These are phyloP conservation scores for Exephanes ischioxanthus DNA, from an alignment of 2,888 invertebrate species.

Conservation along the genomic window DNA sequence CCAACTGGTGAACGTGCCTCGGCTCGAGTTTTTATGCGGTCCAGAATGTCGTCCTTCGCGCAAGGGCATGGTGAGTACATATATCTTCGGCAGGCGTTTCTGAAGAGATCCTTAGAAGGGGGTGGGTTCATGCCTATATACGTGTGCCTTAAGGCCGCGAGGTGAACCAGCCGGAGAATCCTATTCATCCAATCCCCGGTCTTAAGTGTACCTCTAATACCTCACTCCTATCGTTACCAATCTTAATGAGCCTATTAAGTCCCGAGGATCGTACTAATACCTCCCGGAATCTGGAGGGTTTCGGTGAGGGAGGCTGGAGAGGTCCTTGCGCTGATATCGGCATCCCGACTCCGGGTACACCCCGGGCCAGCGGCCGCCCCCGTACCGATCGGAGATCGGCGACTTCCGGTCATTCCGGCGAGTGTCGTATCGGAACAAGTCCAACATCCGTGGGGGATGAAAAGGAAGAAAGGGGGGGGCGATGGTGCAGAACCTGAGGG, in stretches of 20 bases:
- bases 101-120: conserved; percentile 49
- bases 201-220: conserved; percentile 16
- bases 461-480: neutral
- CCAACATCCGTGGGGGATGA: neutral
- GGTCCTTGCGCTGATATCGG: conserved; percentile 27
- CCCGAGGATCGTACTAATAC: conserved; percentile 54
- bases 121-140: neutral
- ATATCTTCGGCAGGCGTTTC: conserved; percentile 22
- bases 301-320: neutral
- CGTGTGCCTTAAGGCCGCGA: conserved; percentile 41
- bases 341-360: neutral
- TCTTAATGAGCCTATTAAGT: conserved; percentile 62
- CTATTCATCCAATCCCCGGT: conserved; percentile 26
- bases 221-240: conserved; percentile 64
- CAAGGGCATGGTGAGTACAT: neutral
- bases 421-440: conserved; percentile 2
- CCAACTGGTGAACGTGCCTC: conserved; percentile 35
- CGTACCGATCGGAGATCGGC: conserved; percentile 19
- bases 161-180: neutral
- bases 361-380: neutral
- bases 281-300: conserved; percentile 36
- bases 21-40: neutral
- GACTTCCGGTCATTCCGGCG: conserved; percentile 5
- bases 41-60: conserved; percentile 3
- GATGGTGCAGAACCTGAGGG: neutral